These are phyloP conservation scores for Heliangelus exortis DNA, from an alignment of 2,797 vertebrate species.

Conservation along the genomic window DNA sequence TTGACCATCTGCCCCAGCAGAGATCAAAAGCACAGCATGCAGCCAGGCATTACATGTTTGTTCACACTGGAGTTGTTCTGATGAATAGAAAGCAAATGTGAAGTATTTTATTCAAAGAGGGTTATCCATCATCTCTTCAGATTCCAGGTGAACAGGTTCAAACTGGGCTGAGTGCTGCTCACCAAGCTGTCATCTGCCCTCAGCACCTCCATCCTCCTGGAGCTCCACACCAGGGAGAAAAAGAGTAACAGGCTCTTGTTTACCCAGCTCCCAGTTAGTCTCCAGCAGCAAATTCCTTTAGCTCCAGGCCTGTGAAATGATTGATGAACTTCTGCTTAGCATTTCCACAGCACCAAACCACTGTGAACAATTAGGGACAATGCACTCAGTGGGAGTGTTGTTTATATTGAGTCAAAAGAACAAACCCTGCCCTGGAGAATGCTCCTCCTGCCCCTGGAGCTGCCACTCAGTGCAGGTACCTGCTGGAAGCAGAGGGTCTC, in stretches of 20 bases:
- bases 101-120: neutral
- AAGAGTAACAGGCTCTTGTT: slow-evolving; percentile 58
- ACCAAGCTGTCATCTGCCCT: neutral
- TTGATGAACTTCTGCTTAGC: slow-evolving; percentile 34
- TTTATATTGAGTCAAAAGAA: neutral
- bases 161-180: neutral
- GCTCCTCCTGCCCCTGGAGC: neutral
- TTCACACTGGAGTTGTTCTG: neutral
- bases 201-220: neutral
- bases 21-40: neutral
- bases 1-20: neutral
- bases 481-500: neutral
- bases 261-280: slow-evolving; percentile 56
- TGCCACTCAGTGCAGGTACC: neutral
- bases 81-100: neutral
- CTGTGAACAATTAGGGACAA: neutral
- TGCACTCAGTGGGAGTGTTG: neutral
- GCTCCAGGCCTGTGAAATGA: slow-evolving; percentile 61
- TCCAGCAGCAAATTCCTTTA: slow-evolving; percentile 67
- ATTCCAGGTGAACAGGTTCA: neutral
- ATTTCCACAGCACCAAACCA: slow-evolving; percentile 25
- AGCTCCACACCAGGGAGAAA: neutral
- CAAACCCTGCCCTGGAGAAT: neutral
- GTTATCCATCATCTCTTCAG: neutral
- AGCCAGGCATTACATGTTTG: accelerated